A percentile compares a stretch with the other conserved stretches of the same genome.
phyloP scores from a whole-genome alignment of 2,888 invertebrate species.

The Sicus ferrugineus region DNA sequence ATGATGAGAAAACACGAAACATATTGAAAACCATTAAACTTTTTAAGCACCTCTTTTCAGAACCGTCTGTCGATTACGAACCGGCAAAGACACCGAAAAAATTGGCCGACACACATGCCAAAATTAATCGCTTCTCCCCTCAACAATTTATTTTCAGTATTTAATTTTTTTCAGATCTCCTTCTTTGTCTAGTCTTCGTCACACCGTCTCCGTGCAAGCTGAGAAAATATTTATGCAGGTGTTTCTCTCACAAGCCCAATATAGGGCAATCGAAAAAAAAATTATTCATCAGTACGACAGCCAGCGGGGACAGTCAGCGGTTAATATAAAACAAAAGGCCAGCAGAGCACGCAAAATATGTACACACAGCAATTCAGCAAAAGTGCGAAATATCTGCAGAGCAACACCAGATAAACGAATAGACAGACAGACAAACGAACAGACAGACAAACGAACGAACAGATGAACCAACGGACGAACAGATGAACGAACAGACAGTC shows the following conservation, averaged over 20 bases:
- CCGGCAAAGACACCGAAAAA: neutral
- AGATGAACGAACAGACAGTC: neutral
- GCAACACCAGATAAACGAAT: too few relatives aligned
- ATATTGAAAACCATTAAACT: neutral
- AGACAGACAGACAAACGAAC: neutral
- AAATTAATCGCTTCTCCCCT: too few relatives aligned
- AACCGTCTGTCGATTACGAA: neutral
- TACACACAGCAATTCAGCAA: too few relatives aligned
- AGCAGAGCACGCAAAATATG: neutral
- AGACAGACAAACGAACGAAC: neutral
- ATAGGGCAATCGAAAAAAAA: neutral
- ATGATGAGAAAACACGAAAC: too few relatives aligned
- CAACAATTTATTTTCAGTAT: neutral
- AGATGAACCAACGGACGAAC: neutral
- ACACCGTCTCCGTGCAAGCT: slow-evolving; percentile 22
- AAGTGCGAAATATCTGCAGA: too few relatives aligned
- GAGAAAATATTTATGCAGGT: slow-evolving; percentile 40
- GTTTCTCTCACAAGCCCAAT: slow-evolving; percentile 13
- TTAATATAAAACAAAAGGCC: neutral
- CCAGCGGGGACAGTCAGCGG: slow-evolving; percentile 9
- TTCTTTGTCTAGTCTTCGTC: slow-evolving; percentile 1
- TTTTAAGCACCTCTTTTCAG: neutral
- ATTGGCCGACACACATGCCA: neutral
- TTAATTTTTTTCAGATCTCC: neutral
- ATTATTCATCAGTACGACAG: slow-evolving; percentile 18